Conservation (phyloP, 2,113 vertebrate species). For the Cheirogaleus medius region DNA sequence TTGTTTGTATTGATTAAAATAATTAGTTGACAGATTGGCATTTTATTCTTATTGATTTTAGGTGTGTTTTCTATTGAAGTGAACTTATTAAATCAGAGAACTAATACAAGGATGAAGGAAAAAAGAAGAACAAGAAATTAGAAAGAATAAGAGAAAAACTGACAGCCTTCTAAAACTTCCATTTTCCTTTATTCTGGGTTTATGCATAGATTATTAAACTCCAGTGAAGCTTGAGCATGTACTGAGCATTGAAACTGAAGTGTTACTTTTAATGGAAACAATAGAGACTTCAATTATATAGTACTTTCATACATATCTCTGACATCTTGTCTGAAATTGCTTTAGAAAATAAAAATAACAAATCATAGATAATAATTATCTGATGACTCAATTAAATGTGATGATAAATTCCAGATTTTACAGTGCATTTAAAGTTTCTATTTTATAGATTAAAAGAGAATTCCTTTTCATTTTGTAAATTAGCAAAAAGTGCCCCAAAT, state of each 20-base stretch:
- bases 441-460: conserved; percentile 37
- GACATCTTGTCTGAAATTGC: conserved; percentile 53
- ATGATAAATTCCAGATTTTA: conserved; percentile 52
- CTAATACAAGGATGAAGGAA: background rate
- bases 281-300: conserved; percentile 47
- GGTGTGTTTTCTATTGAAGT: background rate
- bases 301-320: conserved; percentile 37
- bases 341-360: conserved; percentile 68
- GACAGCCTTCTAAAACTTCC: background rate
- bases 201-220: conserved; percentile 22
- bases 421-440: conserved; percentile 53
- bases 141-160: background rate
- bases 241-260: conserved; percentile 10
- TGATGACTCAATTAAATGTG: conserved; percentile 61
- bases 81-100: background rate
- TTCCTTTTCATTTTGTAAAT: conserved; percentile 23
- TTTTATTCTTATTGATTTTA: background rate
- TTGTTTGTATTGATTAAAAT: background rate
- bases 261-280: conserved; percentile 62
- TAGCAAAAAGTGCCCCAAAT: conserved; percentile 42
- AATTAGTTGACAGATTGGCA: background rate
- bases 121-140: background rate
- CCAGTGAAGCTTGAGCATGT: conserved; percentile 20
- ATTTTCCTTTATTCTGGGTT: background rate
- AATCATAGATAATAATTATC: conserved; percentile 63